Evolutionary conservation across 1,140 invertebrate species (phyloP).

Genomic region (Sinonovacula constricta): DNA sequence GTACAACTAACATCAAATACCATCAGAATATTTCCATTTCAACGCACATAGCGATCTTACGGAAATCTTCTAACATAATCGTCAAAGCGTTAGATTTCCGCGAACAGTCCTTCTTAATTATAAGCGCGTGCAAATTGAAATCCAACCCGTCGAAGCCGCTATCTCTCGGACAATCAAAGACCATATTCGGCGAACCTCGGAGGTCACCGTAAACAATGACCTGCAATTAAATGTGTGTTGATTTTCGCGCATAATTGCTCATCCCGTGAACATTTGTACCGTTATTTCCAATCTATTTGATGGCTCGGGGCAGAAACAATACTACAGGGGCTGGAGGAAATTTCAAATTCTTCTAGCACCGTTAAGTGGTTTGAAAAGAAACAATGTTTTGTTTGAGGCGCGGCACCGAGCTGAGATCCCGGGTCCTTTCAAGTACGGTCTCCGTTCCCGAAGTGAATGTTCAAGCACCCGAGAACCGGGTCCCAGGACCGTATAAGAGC

Average conservation of each 20-base stretch:
- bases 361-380: slow-evolving; percentile 46
- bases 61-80: too few relatives aligned
- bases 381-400: slow-evolving; percentile 51
- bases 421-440: slow-evolving; percentile 13
- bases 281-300: slow-evolving; percentile 50
- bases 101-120: too few relatives aligned
- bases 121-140: background rate
- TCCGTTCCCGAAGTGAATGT: slow-evolving; percentile 5
- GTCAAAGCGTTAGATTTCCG: too few relatives aligned
- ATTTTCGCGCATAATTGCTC: slow-evolving; percentile 37
- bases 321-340: background rate
- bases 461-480: background rate
- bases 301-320: slow-evolving; percentile 24
- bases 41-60: too few relatives aligned
- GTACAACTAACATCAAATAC: too few relatives aligned
- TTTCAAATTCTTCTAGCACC: background rate
- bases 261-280: slow-evolving; percentile 39
- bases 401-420: slow-evolving; percentile 6
- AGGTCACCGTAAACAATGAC: slow-evolving; percentile 24
- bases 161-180: background rate
- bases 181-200: slow-evolving; percentile 5
- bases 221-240: slow-evolving; percentile 19
- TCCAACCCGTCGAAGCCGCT: background rate
- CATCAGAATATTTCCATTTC: too few relatives aligned
- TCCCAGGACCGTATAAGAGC: background rate